Base-by-base conservation (phyloP, 2,113 vertebrate species). In the Dromaius novaehollandiae region DNA sequence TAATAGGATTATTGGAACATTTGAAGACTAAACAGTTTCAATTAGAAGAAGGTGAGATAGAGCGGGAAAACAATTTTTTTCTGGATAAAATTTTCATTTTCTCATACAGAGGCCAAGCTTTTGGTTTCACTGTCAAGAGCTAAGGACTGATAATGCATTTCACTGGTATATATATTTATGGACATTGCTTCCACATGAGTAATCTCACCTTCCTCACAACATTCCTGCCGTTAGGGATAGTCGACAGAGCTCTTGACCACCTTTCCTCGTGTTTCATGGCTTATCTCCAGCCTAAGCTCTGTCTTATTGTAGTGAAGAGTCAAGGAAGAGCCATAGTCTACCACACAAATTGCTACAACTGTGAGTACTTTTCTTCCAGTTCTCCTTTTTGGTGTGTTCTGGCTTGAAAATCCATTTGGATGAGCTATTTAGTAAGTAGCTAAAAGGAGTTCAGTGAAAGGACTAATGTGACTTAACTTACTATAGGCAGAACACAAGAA, bases 401-500 rank as follows among this genome's bases (percentile, higher is more conserved):
- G 63, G 89, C 85, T 44, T 77, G 38, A 44, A 73, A 93, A 77
- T 68, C 50, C 28, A 36, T 74, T 74, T 55, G 50, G 51, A 74
- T 74, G 71, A 74, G 26, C 36, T 55, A 20, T 78, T 93, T 65
- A 89, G 19, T 53, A 65, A 69, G 28, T 34, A 61, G 21, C 17
- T 88, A 40, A 69, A 71, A 66, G 26, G 42, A 61, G 4, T 70
- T 86, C 40, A 77, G 58, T 74, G 53, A 69, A 80, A 63, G 15
- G 20, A 46, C 63, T 74, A 88, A 24, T 25, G 0, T 87, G 64
- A 44, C 13, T 50, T 60, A 56, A 61, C 18, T 64, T 85, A 21
- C 11, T 82, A 0, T 61, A 79, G 34, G 30, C 0, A 0, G 42
- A 88, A 15, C 65, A 44, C 0, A 8, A 80, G 42, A 84, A 85